These are phyloP conservation scores for Lycia hirtaria DNA, from an alignment of 2,888 invertebrate genomes.

Conservation along the genomic window DNA sequence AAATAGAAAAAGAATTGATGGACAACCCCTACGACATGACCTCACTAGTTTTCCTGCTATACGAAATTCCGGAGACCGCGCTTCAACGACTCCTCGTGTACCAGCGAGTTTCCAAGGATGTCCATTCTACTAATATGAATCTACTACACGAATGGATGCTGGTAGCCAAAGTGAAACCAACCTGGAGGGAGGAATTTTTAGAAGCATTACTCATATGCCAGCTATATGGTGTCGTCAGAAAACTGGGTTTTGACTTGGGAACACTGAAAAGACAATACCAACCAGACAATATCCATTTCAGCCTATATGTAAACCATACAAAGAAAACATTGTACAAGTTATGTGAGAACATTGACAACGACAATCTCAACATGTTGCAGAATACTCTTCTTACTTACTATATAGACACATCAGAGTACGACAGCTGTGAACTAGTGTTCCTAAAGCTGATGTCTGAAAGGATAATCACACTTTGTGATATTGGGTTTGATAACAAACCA, in stretches of 20 bases:
- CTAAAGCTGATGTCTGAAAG: conserved; percentile 71
- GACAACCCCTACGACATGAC: conserved; percentile 65
- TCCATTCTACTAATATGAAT: conserved; percentile 57
- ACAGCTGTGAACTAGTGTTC: conserved; percentile 68
- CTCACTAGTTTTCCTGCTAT: conserved; percentile 74
- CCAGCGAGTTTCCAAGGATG: conserved; percentile 64
- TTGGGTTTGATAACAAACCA: conserved; percentile 44
- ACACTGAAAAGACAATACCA: conserved; percentile 60
- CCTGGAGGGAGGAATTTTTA: conserved; percentile 74
- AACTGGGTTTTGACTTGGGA: conserved; percentile 66
- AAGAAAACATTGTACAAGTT: conserved; percentile 71
- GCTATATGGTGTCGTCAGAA: conserved; percentile 64
- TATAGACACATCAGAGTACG: conserved; percentile 62
- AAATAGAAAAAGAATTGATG: conserved; percentile 70
- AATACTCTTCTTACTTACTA: conserved; percentile 62
- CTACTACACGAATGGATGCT: conserved; percentile 72
- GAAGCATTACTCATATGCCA: conserved; percentile 74
- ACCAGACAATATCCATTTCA: conserved; percentile 54
- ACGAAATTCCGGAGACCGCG: conserved; percentile 73
- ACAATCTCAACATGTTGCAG: conserved; percentile 63
- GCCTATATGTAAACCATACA: conserved; percentile 63
- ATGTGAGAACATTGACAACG: conserved; percentile 66
- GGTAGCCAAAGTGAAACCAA: conserved; percentile 57
- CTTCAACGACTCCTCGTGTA: conserved; percentile 68
- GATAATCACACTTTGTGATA: conserved; percentile 59